These are phyloP conservation scores for Montipora sp. DNA, from an alignment of 64 coral and sea anemone species.

Conservation along the genomic window DNA sequence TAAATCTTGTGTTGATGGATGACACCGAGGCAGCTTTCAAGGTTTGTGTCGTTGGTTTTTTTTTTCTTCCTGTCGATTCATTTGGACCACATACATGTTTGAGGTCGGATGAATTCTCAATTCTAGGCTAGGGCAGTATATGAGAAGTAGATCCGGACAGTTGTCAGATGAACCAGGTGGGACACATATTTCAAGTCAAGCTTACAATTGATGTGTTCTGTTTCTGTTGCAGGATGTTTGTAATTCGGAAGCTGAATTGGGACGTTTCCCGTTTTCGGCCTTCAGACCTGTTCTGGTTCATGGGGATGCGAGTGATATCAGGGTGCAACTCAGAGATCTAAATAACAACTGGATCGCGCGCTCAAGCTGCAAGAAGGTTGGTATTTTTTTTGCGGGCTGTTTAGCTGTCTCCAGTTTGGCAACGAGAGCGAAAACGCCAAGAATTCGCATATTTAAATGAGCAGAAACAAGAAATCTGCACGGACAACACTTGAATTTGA, in stretches of 20 bases:
- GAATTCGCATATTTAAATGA: not conserved
- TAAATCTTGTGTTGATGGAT: constrained; percentile 34
- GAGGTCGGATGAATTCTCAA: too few species aligned
- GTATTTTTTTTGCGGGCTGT: not conserved
- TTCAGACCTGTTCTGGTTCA: constrained; percentile 41
- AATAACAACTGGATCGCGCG: constrained; percentile 49
- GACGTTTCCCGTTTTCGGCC: constrained; percentile 41
- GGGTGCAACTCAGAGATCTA: constrained; percentile 47
- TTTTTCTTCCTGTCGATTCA: not conserved
- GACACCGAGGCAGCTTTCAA: constrained; percentile 48
- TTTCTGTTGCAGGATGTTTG: constrained; percentile 34
- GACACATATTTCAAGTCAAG: too few species aligned
- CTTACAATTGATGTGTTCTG: not conserved
- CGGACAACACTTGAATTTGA: not conserved
- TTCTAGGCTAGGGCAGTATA: too few species aligned
- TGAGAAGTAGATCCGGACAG: too few species aligned
- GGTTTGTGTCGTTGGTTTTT: not conserved
- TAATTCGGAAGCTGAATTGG: constrained; percentile 32
- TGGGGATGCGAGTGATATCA: constrained; percentile 26
- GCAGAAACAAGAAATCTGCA: not conserved
- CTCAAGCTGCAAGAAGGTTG: constrained; percentile 47
- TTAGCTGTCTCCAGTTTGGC: too few species aligned
- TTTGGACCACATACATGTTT: too few species aligned
- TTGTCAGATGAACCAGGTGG: too few species aligned
- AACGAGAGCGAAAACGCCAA: not conserved